Base-by-base conservation (phyloP, 2,888 invertebrate genomes). In the Acanthosepion esculentum region DNA sequence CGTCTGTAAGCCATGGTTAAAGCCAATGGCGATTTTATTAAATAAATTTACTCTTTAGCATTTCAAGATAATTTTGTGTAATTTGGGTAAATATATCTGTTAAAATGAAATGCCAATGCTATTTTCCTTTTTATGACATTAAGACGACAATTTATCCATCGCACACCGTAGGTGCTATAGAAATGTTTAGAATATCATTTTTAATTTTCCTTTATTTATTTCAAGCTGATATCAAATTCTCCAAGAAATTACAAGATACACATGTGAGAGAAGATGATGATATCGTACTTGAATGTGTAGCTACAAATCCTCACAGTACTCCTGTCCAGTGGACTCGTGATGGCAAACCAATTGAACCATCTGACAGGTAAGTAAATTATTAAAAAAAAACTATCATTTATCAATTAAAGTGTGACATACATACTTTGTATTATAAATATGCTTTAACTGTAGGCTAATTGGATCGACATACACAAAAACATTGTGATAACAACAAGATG, bases 321-420 rank as follows among this genome's bases (percentile, higher is more conserved):
- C 98, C 99, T 94, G 99, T 99, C 41, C 98, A 98, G 94, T 99
- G 99, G 99, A 98, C 98, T 96, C 99, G 99, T 97, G 99, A 99
- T 97, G 99, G 99, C 94, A 98, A 96, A 94, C 96, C 95, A 7
- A 41, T 95, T 29, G 95, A 94, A 48, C 94, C 94, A 29, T 98
- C 98, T 96, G 98, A 98, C 91, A 98, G 93, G 93, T 93, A 93
- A 48, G 78, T 12, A 78, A 23, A 59, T 59, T 2, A 59, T 23
- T n/a, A n/a, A 95, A 95, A 95, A 48, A 95, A 95, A 48, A 20
- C 41, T 59, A 48, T 48, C n/a, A 23, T 94, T 26, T 91, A 5
- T 94, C 1, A 6, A 91, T 41, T 20, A 26, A 78, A 78, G 1
- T 26, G 12, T 41, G 12, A 20, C n/a, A 92, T n/a, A 29, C 7